Conservation (phyloP, 1,140 invertebrate species). For the Plectrocnemia conspersa region DNA sequence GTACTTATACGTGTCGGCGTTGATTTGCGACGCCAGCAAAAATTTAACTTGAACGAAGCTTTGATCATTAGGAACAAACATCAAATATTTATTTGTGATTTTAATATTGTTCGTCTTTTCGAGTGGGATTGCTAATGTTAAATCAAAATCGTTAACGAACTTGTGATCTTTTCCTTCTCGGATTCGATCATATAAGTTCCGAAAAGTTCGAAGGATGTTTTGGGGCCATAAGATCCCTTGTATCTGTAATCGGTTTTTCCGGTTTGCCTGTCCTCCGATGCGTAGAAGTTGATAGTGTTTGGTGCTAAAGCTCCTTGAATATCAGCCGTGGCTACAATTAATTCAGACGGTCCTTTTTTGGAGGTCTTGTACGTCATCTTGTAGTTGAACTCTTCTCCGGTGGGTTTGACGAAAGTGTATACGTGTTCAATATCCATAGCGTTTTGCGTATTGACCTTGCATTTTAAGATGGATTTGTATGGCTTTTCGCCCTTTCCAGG, state of each 20-base stretch:
- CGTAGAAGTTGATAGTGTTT: background rate
- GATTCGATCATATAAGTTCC: slow-evolving; percentile 33
- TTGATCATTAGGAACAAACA: slow-evolving; percentile 30
- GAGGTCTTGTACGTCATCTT: background rate
- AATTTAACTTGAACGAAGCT: slow-evolving; percentile 27
- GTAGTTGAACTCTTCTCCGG: slow-evolving; percentile 14
- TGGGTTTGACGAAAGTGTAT: slow-evolving; percentile 11
- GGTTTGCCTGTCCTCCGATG: slow-evolving; percentile 38
- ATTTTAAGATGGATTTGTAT: slow-evolving; percentile 41
- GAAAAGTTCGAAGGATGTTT: slow-evolving; percentile 38
- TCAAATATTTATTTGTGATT: slow-evolving; percentile 20
- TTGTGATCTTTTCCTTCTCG: slow-evolving; percentile 38
- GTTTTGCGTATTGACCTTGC: slow-evolving; percentile 37
- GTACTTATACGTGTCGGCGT: slow-evolving; percentile 43
- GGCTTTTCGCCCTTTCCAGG: slow-evolving; percentile 51
- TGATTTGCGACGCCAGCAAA: slow-evolving; percentile 42
- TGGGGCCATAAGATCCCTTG: slow-evolving; percentile 44
- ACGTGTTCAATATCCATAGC: slow-evolving; percentile 2
- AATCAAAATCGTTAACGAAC: slow-evolving; percentile 14
- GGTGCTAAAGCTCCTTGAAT: slow-evolving; percentile 1
- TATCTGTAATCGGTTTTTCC: slow-evolving; percentile 44
- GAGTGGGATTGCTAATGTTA: slow-evolving; percentile 38
- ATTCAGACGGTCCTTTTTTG: background rate
- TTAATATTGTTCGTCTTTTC: slow-evolving; percentile 49
- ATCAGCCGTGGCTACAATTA: background rate